Percentiles rank a stretch among this genome's conserved stretches.
phyloP scores from a whole-genome alignment of 2,797 vertebrate species.

The Pteronotus mesoamericanus region DNA sequence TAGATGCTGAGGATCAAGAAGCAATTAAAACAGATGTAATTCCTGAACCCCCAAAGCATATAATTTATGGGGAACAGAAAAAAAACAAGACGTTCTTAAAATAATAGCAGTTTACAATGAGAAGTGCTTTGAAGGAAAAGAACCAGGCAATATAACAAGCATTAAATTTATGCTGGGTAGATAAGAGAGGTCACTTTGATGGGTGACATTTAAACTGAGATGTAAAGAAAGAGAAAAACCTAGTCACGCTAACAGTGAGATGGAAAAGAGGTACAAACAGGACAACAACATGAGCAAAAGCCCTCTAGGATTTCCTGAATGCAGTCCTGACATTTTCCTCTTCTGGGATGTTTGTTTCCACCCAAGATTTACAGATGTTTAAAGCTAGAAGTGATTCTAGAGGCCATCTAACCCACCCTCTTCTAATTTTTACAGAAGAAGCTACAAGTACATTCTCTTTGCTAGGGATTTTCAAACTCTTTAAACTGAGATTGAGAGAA shows the following conservation, averaged over 20 bases:
- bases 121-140: neutral
- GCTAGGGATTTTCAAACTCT: neutral
- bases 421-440: neutral
- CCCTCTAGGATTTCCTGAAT: neutral
- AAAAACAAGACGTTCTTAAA: neutral
- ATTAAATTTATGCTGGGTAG: neutral
- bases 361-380: neutral
- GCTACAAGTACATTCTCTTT: neutral
- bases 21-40: neutral
- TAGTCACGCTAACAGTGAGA: neutral
- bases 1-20: neutral
- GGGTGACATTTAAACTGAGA: neutral
- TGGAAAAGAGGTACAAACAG: neutral
- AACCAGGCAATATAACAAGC: neutral
- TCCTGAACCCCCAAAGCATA: neutral
- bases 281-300: neutral
- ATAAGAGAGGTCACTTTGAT: neutral
- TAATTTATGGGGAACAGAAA: neutral
- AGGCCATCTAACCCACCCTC: neutral
- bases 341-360: neutral
- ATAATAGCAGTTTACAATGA: neutral
- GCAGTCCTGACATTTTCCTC: neutral
- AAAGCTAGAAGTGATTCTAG: neutral
- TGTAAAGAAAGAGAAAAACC: neutral
- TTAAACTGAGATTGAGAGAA: neutral